Evolutionary conservation across 1,140 invertebrate species (phyloP), one percentile per base, ranked within the genome.

Genomic region (Drosophila orosa): DNA sequence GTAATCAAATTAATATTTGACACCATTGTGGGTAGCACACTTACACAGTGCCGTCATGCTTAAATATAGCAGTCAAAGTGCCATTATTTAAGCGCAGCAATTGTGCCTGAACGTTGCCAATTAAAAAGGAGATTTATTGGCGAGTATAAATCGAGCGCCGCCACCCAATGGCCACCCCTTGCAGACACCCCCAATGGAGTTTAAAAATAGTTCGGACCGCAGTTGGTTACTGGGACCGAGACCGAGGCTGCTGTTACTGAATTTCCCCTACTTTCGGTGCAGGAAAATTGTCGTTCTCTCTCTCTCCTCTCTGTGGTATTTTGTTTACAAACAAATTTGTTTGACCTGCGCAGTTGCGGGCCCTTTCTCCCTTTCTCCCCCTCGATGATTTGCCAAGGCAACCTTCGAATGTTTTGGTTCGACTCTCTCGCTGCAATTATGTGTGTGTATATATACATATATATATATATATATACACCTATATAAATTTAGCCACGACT

Each of bases 241-340:
- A 50, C 47, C 27, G 27, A 19, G 31, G 47, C 29, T 52, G 29
- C 56, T 48, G 56, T 61, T 67, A 57, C 59, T 76, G 35, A 54
- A 68, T 74, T 83, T 83, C 80, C 61, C 47, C 68, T 56, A 44
- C 59, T 62, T 78, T 66, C 60, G 62, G 48, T 56, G 65, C 59
- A 76, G 59, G 24, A 58, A 19, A 33, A 37, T 24, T 44, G 40
- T 33, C 47, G 27, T 19, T 56, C 12, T 45, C 56, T 45, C 61
- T 58, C 52, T 59, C 47, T 29, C 22, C 56, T 65, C 76, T 59
- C 57, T 45, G 27, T 29, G 17, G 25, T 25, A 81, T 82, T 74
- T 85, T 85, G 82, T 85, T 85, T 85, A 85, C 82, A 85, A 85
- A 85, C 82, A 85, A 87, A 68, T 72, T 81, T 80, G 81, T 85